Base-by-base conservation (phyloP, 2,888 invertebrate genomes). In the Acleris cristana region DNA sequence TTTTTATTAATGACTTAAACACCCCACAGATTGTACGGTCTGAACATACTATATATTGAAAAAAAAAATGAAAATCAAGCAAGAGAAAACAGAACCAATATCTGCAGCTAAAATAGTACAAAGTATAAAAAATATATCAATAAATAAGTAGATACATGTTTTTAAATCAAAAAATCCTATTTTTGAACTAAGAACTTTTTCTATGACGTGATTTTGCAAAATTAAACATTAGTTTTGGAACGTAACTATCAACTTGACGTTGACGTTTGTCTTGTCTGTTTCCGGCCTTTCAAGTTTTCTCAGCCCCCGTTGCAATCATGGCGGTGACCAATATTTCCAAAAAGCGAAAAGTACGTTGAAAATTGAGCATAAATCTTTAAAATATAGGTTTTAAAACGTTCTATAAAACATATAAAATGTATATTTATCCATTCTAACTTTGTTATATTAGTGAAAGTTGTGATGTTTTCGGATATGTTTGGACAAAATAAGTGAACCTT, bases 301-400 rank as follows among this genome's bases (percentile, higher is more conserved):
- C 82, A 80, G 83, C 82, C 81, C 84, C 83, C 81, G 80, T 87
- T 86, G 86, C 86, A 89, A 91, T 87, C 92, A 92, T 92, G 92
- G 92, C 92, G 88, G 88, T 86, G 87, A 83, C 76, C 85, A 92
- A 90, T 83, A 92, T 92, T 89, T 92, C 92, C 71, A 92, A 92
- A 89, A 92, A 92, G 87, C 92, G 92, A 84, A 92, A 92, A 92
- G 92, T 92, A 92, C 77, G 92, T 91, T 78, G 59, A 75, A 80
- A 76, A 75, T 69, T 72, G 73, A 76, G 73, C 72, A 67, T 74
- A 70, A 76, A 75, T 69, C 69, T 56, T 51, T 26, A 63, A 89
- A 89, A 88, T 88, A 87, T 69, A 63, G 59, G 54, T 62, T 56
- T 64, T 66, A 70, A 70, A 70, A 44, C 66, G 72, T 73, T 68